Conservation (phyloP, 2,113 vertebrate genomes). For the Narcine bancroftii region DNA sequence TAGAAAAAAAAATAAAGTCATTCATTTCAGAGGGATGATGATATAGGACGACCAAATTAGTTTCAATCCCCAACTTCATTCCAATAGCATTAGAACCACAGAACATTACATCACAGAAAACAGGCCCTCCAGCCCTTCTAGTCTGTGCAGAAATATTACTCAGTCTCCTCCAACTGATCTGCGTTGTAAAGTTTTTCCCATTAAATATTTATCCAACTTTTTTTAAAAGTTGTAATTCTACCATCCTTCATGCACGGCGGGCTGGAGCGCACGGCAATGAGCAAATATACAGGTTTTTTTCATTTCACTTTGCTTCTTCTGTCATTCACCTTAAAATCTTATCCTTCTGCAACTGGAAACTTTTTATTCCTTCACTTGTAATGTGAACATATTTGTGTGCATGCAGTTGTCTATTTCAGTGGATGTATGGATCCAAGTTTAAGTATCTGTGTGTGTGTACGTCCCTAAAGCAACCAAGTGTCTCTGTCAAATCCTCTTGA, state of each 20-base stretch:
- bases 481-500: neutral
- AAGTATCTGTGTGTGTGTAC: too few species aligned
- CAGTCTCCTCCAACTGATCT: too few species aligned
- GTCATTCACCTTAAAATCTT: neutral
- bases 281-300: neutral
- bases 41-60: neutral
- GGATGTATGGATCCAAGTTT: too few species aligned
- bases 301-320: neutral
- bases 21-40: neutral
- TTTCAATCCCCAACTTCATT: neutral
- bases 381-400: too few species aligned
- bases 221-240: neutral
- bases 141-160: too few species aligned
- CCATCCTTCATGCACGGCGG: neutral
- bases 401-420: too few species aligned
- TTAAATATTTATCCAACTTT: neutral
- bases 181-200: neutral
- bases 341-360: neutral
- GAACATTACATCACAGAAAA: too few species aligned
- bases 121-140: too few species aligned
- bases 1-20: neutral
- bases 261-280: neutral
- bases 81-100: neutral
- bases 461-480: too few species aligned
- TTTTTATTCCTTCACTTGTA: too few species aligned